Evolutionary conservation across 2,797 vertebrate genomes (phyloP).

Genomic region (Atherinosoma microstoma): DNA sequence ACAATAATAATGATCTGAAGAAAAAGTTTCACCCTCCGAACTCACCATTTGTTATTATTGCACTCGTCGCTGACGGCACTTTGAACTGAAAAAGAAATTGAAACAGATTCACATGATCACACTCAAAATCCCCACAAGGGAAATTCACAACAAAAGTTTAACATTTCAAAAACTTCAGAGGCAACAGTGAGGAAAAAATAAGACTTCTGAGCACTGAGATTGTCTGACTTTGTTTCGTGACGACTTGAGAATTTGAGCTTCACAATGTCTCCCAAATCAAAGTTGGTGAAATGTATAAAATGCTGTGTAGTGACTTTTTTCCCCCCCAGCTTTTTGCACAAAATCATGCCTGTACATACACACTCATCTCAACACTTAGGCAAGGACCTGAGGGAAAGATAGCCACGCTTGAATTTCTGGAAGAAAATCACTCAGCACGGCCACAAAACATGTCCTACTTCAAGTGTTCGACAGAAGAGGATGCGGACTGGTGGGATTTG

Average conservation of each 20-base stretch:
- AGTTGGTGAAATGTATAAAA: slow-evolving; percentile 20
- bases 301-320: background rate
- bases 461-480: slow-evolving; percentile 26
- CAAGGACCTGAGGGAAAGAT: slow-evolving; percentile 40
- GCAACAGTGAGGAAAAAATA: slow-evolving; percentile 24
- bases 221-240: slow-evolving; percentile 25
- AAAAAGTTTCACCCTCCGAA: slow-evolving; percentile 11
- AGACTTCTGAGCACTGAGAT: slow-evolving; percentile 5
- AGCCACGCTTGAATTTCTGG: slow-evolving; percentile 52
- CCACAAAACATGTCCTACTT: slow-evolving; percentile 57
- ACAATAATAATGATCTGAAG: background rate
- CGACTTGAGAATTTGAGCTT: slow-evolving; percentile 7
- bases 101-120: slow-evolving; percentile 25
- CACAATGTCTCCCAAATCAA: slow-evolving; percentile 1
- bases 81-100: slow-evolving; percentile 88
- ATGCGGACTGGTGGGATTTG: slow-evolving; percentile 51
- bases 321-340: slow-evolving; percentile 19
- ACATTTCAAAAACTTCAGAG: slow-evolving; percentile 16
- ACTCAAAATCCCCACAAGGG: slow-evolving; percentile 14
- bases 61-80: slow-evolving; percentile 96
- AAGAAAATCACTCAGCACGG: slow-evolving; percentile 47
- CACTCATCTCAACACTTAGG: slow-evolving; percentile 7
- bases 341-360: background rate
- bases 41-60: slow-evolving; percentile 99
- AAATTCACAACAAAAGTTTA: slow-evolving; percentile 16